phyloP scores from a whole-genome alignment of 1,140 invertebrate species.

The Maniola jurtina region DNA sequence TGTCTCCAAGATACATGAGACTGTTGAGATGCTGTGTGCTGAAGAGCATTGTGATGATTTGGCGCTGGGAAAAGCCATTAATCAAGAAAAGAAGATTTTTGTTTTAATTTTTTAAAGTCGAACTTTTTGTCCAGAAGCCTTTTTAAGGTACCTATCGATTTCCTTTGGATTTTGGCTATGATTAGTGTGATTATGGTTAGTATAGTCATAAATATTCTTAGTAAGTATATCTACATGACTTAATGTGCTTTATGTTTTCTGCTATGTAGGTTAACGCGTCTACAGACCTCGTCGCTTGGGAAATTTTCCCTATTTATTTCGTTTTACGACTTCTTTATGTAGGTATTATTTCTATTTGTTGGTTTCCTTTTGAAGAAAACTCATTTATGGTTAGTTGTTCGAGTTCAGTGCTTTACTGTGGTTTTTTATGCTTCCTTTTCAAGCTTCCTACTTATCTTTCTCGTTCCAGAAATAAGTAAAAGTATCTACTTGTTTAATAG shows the following conservation, averaged over 20 bases:
- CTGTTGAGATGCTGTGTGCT: no score
- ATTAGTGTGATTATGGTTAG: background rate
- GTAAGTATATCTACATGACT: constrained; percentile 4
- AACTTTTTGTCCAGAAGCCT: background rate
- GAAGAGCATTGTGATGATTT: no score
- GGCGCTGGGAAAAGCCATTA: no score
- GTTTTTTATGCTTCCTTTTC: constrained; percentile 17
- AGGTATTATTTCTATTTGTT: constrained; percentile 29
- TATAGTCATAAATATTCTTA: constrained; percentile 4
- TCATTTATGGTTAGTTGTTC: constrained; percentile 25
- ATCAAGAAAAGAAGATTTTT: no score
- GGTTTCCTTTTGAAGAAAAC: constrained; percentile 30
- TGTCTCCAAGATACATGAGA: no score
- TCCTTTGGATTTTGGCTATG: background rate
- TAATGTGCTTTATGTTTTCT: constrained; percentile 22
- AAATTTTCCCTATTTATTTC: constrained; percentile 19
- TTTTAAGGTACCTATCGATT: background rate
- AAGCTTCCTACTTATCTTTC: background rate
- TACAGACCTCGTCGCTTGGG: constrained; percentile 23
- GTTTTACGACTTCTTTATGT: constrained; percentile 31
- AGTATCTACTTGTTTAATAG: background rate
- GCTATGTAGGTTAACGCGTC: constrained; percentile 31
- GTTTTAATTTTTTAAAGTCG: no score
- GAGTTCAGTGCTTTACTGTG: constrained; percentile 20
- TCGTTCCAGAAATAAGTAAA: background rate